Percentiles rank a stretch among this genome's conserved stretches.
Evolutionary conservation across 2,113 vertebrate genomes (phyloP).

Genomic region (Chrysochloris asiatica): DNA sequence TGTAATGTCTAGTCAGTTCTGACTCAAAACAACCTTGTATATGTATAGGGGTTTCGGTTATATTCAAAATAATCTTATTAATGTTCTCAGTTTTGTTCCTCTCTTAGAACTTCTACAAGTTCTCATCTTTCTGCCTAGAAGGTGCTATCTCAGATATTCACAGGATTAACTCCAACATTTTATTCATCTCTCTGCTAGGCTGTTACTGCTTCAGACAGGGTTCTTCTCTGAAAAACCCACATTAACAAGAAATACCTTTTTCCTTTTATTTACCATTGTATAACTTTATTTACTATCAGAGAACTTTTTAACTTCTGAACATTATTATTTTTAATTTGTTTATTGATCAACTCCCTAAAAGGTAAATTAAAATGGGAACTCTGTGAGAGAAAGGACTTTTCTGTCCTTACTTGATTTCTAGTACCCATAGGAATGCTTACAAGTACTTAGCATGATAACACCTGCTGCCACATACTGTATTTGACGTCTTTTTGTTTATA

Average conservation of each 20-base stretch:
- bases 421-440: neutral
- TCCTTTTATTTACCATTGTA: neutral
- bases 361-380: neutral
- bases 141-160: neutral
- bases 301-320: neutral
- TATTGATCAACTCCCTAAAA: neutral
- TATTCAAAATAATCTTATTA: neutral
- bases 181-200: neutral
- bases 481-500: neutral
- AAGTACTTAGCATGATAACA: neutral
- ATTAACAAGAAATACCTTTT: neutral
- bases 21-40: too few relatives aligned
- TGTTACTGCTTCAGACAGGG: neutral
- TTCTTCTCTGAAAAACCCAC: neutral
- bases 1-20: neutral
- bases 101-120: neutral
- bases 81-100: neutral
- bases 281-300: neutral
- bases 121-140: neutral
- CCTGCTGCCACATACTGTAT: neutral
- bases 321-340: neutral
- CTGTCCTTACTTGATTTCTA: neutral
- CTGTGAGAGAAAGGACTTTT: neutral
- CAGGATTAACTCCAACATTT: neutral
- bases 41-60: too few relatives aligned